A percentile compares a stretch with the other conserved stretches of the same genome.
phyloP scores from a whole-genome alignment of 2,113 vertebrate genomes.

The Nestor notabilis region DNA sequence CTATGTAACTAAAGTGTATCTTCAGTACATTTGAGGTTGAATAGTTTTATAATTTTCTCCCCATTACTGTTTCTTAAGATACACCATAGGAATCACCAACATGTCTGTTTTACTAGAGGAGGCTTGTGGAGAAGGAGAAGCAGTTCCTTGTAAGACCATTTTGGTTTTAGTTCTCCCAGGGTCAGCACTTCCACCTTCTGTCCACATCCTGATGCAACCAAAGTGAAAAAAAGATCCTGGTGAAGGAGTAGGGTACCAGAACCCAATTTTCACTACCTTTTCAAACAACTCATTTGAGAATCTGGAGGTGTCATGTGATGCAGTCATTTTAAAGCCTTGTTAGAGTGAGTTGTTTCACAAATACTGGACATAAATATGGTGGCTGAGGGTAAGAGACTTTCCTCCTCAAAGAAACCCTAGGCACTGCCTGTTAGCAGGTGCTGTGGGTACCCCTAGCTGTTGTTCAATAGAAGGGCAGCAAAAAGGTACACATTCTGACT shows the following conservation, averaged over 20 bases:
- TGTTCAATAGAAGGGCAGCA: not conserved
- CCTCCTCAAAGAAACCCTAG: not conserved
- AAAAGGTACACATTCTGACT: accelerated
- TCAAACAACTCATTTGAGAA: not conserved
- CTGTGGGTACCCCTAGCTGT: not conserved
- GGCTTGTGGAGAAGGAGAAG: not conserved
- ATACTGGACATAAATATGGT: not conserved
- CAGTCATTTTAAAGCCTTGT: not conserved
- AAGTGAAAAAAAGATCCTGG: not conserved
- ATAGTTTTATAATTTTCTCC: not conserved
- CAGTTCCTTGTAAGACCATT: not conserved
- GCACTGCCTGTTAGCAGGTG: not conserved
- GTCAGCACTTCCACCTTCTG: not conserved
- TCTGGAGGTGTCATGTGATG: not conserved
- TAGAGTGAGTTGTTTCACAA: not conserved
- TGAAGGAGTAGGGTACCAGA: not conserved
- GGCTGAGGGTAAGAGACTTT: not conserved
- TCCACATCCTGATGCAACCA: not conserved
- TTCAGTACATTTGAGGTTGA: not conserved
- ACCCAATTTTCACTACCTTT: not conserved
- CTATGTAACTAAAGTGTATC: not conserved
- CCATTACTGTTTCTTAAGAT: not conserved
- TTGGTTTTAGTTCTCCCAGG: not conserved
- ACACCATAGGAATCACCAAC: accelerated
- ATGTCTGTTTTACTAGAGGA: accelerated